Percentiles rank a stretch among this genome's conserved stretches.
These are phyloP conservation scores for Leptonema lineaticorne DNA, from an alignment of 1,140 invertebrate genomes.

Conservation along the genomic window DNA sequence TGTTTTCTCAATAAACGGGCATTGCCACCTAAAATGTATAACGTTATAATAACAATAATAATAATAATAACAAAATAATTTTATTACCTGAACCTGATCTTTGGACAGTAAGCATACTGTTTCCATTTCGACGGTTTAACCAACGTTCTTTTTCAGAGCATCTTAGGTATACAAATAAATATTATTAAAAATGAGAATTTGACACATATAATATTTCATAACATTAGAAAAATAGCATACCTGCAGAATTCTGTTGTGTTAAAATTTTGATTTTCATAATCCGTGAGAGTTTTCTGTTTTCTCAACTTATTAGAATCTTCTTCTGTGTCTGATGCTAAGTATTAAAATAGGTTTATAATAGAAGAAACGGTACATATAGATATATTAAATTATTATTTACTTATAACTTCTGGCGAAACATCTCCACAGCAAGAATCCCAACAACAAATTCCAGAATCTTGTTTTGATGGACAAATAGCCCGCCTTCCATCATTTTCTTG, in stretches of 20 bases:
- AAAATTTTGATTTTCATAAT: slow-evolving; percentile 5
- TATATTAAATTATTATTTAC: slow-evolving; percentile 1
- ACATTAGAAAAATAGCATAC: background rate
- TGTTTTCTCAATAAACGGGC: slow-evolving; percentile 34
- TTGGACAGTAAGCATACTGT: slow-evolving; percentile 32
- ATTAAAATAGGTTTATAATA: slow-evolving; percentile 12
- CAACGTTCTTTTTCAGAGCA: background rate
- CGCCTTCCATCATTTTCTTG: slow-evolving; percentile 46
- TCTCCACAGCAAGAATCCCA: slow-evolving; percentile 49
- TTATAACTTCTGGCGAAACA: slow-evolving; percentile 29
- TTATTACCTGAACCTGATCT: slow-evolving; percentile 30
- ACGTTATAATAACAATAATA: background rate
- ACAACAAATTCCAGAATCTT: slow-evolving; percentile 54
- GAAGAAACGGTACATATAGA: background rate
- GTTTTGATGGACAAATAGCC: slow-evolving; percentile 48
- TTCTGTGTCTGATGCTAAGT: slow-evolving; percentile 25
- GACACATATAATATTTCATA: background rate
- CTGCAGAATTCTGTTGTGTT: background rate
- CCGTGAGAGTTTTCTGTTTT: background rate
- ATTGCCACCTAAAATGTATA: slow-evolving; percentile 28
- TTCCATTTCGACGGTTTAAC: background rate
- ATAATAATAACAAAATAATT: background rate
- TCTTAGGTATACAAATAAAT: background rate
- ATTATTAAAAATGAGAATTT: background rate
- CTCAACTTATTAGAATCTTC: slow-evolving; percentile 14